Conservation (phyloP, 2,113 vertebrate species). For the Raphicerus campestris region DNA sequence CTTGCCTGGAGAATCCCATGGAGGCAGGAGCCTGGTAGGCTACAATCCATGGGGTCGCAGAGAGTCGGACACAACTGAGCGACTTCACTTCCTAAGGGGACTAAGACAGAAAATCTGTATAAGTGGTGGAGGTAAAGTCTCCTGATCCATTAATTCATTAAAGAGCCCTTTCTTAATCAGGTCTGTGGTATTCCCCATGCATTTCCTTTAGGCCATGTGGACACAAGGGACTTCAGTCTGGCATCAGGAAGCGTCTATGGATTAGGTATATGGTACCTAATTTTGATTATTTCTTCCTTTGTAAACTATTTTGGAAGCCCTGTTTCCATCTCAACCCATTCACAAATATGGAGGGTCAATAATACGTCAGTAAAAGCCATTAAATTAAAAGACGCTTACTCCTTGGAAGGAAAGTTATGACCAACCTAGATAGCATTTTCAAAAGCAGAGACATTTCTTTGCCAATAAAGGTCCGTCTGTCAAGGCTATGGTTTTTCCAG, state of each 20-base stretch:
- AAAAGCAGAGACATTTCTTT: too few relatives aligned
- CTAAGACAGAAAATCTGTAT: background rate
- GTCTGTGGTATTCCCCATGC: background rate
- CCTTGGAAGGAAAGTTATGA: too few relatives aligned
- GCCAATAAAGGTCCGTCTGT: too few relatives aligned
- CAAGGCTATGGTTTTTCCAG: too few relatives aligned
- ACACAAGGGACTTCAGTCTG: background rate
- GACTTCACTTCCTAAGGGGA: background rate
- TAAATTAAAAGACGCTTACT: too few relatives aligned
- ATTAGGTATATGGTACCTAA: background rate
- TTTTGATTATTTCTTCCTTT: background rate
- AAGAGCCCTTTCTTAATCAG: background rate
- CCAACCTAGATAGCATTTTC: too few relatives aligned
- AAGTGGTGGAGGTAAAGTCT: background rate
- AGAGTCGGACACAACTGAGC: too few relatives aligned
- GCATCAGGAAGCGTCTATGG: background rate
- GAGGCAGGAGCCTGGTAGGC: too few relatives aligned
- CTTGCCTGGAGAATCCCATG: too few relatives aligned
- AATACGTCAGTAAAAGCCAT: background rate
- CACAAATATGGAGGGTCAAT: background rate
- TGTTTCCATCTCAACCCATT: background rate
- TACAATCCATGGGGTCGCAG: too few relatives aligned
- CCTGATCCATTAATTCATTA: background rate
- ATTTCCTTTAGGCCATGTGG: background rate
- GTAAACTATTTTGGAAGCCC: background rate